Evolutionary conservation across 2,797 vertebrate species (phyloP), one percentile per base, ranked within the genome.

Genomic region (Sebastes wilsoni): DNA sequence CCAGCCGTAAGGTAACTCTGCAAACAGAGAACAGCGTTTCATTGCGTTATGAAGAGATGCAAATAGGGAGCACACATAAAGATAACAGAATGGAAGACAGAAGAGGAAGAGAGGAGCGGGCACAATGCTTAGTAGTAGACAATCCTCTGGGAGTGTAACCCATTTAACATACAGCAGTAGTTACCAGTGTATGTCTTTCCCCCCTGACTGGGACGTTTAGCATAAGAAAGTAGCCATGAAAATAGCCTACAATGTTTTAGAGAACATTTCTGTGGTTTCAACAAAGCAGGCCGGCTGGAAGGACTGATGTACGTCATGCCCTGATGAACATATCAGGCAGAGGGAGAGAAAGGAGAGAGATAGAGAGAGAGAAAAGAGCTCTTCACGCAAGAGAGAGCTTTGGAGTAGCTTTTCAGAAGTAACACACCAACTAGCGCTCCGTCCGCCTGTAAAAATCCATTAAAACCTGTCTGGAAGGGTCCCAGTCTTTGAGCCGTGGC

Each of bases 1-100:
- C 98, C 98, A 99, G 82, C 98, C 98, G 61, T 99, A 99, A 36
- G 98, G 98, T 89, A 99, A 95, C 86, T 99, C 98, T 99, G 94
- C 30, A 93, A 93, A 77, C 60, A 75, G 30, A 90, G 59, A 74
- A 77, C 3, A 66, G 55, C 14, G 38, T 32, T 27, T 7, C 16
- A 52, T 60, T 82, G 78, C 79, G 83, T 60, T 38, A 46, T 8
- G 58, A 4, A 59, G 55, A 55, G 59, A 88, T 84, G 80, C 65
- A 83, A 83, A 90, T 77, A 27, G 10, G 4, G 20, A 10, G 8
- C 23, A 49, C 18, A 72, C 3, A 32, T 49, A 62, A 52, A 90
- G 38, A 80, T 65, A 68, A 84, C 52, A 79, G 23, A 69, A 25
- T 1, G 22, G 18, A 27, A 74, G 30, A 71, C 38, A 49, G 38